phyloP scores from a whole-genome alignment of 2,113 vertebrate genomes.

The Piprites chloris region DNA sequence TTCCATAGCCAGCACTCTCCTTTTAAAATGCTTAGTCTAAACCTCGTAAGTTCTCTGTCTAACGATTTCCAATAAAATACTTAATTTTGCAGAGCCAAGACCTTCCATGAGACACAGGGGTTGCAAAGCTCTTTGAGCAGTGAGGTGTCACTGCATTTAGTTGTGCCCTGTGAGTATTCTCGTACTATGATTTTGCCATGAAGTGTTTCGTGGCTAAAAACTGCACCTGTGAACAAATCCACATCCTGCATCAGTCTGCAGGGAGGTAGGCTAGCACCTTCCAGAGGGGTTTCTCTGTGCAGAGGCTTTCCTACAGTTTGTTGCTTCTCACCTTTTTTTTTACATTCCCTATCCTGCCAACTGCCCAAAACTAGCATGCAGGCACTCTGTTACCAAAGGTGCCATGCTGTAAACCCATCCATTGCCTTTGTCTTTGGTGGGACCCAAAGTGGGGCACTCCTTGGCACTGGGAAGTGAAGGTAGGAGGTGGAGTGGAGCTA shows the following conservation, averaged over 20 bases:
- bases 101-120: fast-evolving
- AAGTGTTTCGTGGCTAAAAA: neutral
- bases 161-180: neutral
- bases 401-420: neutral
- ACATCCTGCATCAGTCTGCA: neutral
- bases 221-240: neutral
- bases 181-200: neutral
- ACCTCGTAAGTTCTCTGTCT: too few relatives aligned
- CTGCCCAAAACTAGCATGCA: neutral
- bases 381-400: neutral
- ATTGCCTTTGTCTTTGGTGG: neutral
- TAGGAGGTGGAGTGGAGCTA: neutral
- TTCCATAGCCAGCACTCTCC: too few relatives aligned
- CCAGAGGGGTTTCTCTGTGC: neutral
- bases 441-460: fast-evolving
- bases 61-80: too few relatives aligned
- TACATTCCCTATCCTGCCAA: neutral
- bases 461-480: neutral
- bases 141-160: neutral
- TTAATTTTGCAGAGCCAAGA: neutral
- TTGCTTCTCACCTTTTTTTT: neutral
- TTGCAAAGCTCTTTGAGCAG: fast-evolving
- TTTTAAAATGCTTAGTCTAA: too few relatives aligned
- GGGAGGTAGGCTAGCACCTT: neutral
- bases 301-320: neutral